Conservation (phyloP, 2,797 vertebrate genomes). For the Anomalospiza imberbis region DNA sequence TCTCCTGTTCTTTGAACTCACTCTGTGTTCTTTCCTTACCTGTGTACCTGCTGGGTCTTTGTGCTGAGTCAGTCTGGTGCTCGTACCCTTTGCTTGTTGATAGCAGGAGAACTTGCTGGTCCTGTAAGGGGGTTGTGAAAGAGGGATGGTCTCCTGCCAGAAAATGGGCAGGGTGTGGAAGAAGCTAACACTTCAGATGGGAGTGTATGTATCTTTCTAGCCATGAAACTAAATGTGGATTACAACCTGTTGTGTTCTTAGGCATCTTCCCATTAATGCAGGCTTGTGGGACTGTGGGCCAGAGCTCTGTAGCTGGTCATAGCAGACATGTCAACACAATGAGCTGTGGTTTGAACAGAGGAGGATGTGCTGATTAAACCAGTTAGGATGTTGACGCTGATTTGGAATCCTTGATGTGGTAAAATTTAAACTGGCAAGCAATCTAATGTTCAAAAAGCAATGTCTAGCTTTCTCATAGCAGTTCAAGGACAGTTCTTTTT, state of each 20-base stretch:
- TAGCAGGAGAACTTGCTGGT: neutral
- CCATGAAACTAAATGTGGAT: neutral
- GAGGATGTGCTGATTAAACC: neutral
- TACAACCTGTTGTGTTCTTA: neutral
- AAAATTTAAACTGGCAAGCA: neutral
- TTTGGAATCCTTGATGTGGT: slow-evolving; percentile 20
- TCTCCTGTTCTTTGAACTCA: neutral
- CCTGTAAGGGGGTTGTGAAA: neutral
- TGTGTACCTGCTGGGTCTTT: neutral
- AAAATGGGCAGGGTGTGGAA: neutral
- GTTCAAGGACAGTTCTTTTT: neutral
- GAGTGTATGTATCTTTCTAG: neutral
- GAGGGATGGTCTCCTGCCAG: neutral
- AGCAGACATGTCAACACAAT: neutral
- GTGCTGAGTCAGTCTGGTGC: neutral
- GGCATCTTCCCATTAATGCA: neutral
- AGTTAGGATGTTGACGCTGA: neutral
- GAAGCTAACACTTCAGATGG: neutral
- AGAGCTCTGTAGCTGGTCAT: neutral
- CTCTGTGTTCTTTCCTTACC: neutral
- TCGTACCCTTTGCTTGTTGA: neutral
- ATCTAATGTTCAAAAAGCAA: neutral
- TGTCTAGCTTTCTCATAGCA: neutral
- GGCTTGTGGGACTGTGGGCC: neutral
- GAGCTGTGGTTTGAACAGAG: neutral